Conservation (phyloP, 2,888 invertebrate species). For the Melanostoma mellinum region DNA sequence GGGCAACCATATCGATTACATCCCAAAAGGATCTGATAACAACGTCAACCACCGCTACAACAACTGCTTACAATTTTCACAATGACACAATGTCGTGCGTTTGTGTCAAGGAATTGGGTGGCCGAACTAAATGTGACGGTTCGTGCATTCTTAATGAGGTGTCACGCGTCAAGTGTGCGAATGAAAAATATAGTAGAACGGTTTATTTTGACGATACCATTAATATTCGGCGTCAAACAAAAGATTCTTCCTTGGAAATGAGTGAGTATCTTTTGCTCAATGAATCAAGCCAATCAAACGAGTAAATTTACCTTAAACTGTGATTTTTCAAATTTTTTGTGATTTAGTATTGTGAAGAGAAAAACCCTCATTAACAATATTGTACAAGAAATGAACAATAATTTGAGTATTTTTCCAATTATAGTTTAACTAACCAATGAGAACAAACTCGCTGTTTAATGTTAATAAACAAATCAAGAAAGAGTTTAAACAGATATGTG, state of each 20-base stretch:
- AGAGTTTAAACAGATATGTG: no score
- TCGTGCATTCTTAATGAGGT: constrained; percentile 79
- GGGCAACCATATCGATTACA: constrained; percentile 66
- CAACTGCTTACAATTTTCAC: constrained; percentile 58
- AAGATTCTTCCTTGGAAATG: constrained; percentile 47
- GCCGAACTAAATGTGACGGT: constrained; percentile 77
- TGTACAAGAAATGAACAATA: no score
- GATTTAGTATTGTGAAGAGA: constrained; percentile 27
- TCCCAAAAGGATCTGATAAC: constrained; percentile 62
- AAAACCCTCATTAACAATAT: background rate
- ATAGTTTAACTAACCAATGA: no score
- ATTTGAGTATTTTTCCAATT: no score
- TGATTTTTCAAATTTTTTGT: constrained; percentile 58
- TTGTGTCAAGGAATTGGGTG: constrained; percentile 78
- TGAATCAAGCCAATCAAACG: constrained; percentile 19
- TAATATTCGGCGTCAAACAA: background rate
- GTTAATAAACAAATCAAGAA: no score
- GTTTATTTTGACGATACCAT: constrained; percentile 36
- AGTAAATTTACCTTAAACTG: constrained; percentile 44
- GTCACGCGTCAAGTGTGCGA: constrained; percentile 74
- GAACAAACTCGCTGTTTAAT: no score
- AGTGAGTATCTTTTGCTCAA: constrained; percentile 42
- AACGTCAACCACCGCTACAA: constrained; percentile 35
- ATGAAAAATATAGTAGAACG: constrained; percentile 36
- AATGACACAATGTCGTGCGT: constrained; percentile 73